Base-by-base conservation (phyloP, 1,140 invertebrate genomes). In the Thrips palmi region DNA sequence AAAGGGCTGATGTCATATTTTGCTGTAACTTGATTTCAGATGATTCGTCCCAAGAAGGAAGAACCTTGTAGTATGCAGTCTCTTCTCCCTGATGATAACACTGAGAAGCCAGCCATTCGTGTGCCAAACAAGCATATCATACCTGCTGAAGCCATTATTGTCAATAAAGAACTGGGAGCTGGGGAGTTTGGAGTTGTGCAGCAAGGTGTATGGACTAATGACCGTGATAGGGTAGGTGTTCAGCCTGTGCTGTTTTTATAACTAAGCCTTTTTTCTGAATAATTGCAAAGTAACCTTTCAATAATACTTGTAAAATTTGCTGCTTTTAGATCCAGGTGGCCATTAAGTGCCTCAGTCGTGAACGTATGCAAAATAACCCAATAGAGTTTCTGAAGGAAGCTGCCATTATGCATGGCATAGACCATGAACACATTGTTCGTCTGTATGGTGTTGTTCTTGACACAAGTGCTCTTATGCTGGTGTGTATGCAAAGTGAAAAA, bases 111-210 rank as follows among this genome's bases (percentile, higher is more conserved):
- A 1, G 47, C 48, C 8, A 49, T 60, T 45, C 57, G 72, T 50
- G 75, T 81, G 31, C 81, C 84, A 30, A 80, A 79, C 49, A 92
- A 89, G 58, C 91, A 97, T 54, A 92, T 97, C 45, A 98, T 98
- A 52, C 81, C 88, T 17, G 72, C 82, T 2, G 88, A 96, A 49
- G 77, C 79, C 32, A 92, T 98, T 47, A 77, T 80, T 24, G 77
- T 96, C 3, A 89, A 91, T 54, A 94, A 94, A 58, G 85, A 92
- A 55, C 58, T 97, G 11, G 92, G 92, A 17, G 80, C 77, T 45
- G 93, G 94, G 10, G 92, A 98, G 55, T 97, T 98, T 65, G 93
- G 93, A 6, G 78, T 91, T 5, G 93, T 97, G 0, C 91, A 94
- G 51, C 92, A 97, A 58, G 93, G 88, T 2, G 83, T 94, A 2